Base-by-base conservation (phyloP, 2,113 vertebrate species). In the Hyperopisus bebe region DNA sequence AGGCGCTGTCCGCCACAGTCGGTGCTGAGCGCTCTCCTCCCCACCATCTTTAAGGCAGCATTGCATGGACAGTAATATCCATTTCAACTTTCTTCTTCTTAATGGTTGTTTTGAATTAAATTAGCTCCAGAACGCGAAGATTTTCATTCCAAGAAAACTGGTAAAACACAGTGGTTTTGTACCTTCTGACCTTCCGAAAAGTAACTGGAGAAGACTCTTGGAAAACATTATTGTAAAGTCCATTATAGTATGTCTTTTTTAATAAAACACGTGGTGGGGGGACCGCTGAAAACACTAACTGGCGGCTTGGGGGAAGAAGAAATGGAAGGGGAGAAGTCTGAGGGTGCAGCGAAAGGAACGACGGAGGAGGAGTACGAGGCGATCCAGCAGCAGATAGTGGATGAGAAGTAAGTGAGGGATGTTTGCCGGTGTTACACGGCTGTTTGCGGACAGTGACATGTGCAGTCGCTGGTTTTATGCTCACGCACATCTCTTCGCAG, bases 341-440 rank as follows among this genome's bases (percentile, higher is more conserved):
- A 97, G 21, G 98, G 98, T 2, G 96, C 98, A 31, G 98, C 97
- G 0, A 97, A 97, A 19, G 98, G 98, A 66, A 99, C 98, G 98
- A 98, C 97, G 42, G 95, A 98, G 13, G 98, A 99, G 92, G 98
- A 99, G 90, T 99, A 98, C 91, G 98, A 99, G 92, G 98, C 99
- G 87, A 99, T 98, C 93, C 98, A 99, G 91, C 99, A 98, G 94
- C 98, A 99, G 92, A 0, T 99, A 94, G 97, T 99, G 93, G 98
- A 99, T 94, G 98, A 99, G 94, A 98, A 99, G 98, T 99, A 96
- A 99, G 98, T 48, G 24, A n/a, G 11, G 4, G 46, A 7, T 55
- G 53, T 21, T 55, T 53, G 51, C 17, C 51, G 17, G 51, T 50
- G 48, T 15, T 42, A 39, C 53, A 55, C 19, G 35, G 27, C n/a